Evolutionary conservation across 1,140 invertebrate species (phyloP), one percentile per base, ranked within the genome.

Genomic region (Parasteatoda tepidariorum): DNA sequence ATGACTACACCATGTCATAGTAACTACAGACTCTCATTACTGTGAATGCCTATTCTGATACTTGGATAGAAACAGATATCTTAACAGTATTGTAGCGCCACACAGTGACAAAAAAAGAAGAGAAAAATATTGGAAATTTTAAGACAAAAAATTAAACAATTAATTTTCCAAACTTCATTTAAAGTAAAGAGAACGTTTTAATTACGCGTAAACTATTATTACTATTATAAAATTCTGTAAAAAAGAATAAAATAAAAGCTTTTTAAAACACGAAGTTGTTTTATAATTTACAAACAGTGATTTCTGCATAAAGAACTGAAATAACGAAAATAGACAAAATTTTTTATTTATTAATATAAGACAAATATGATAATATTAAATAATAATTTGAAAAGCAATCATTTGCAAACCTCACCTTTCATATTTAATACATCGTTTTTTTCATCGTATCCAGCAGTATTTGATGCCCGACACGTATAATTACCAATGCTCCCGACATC

Each of bases 391-490:
- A 5, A 59, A 11, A 68, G 9, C 38, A n/a, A n/a, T n/a, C n/a
- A n/a, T n/a, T n/a, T n/a, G n/a, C n/a, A n/a, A n/a, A n/a, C n/a
- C 24, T 34, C 28, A 78, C 74, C 74, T 41, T 66, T 78, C 33
- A 78, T 78, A 24, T 2, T 41, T n/a, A 78, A 66, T 41, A 66
- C 34, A 28, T 66, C 61, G 26, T 11, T 54, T 33, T 78, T 78
- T 48, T 78, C 59, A 31, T 78, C 74, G 3, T 26, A 24, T 6
- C 74, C 86, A 4, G 61, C 85, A n/a, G 24, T 38, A 59, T 86
- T 86, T 15, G 57, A 26, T 5, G 79, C 86, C 13, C 73, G 18
- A 59, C 86, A 86, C 13, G 85, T 84, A 31, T 86, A 85, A 31
- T 86, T 86, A 1, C 86, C 86, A 48, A 78, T 85, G 57, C 86